phyloP scores from a whole-genome alignment of 2,113 vertebrate genomes.

The Equus quagga region DNA sequence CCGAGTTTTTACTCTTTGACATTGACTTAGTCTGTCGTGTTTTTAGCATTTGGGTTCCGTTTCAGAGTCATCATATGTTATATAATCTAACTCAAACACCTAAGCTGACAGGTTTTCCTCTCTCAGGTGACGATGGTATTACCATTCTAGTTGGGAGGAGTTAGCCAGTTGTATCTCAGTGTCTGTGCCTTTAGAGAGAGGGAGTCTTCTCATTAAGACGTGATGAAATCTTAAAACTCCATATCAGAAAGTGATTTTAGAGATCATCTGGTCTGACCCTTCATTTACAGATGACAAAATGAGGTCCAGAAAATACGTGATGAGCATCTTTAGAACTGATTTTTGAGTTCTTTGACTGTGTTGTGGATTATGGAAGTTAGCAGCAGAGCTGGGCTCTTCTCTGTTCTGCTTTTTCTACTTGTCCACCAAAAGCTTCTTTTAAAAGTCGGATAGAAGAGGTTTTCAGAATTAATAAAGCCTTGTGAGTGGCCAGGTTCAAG shows the following conservation, averaged over 20 bases:
- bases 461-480: conserved; percentile 44
- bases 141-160: not conserved
- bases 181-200: not conserved
- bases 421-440: conserved; percentile 6
- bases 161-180: not conserved
- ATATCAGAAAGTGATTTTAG: not conserved
- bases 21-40: conserved; percentile 23
- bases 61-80: not conserved
- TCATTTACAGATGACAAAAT: conserved; percentile 13
- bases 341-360: not conserved
- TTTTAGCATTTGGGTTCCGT: not conserved
- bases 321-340: not conserved
- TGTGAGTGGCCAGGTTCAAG: conserved; percentile 24
- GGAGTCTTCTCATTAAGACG: not conserved
- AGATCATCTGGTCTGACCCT: not conserved
- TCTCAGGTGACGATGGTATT: not conserved
- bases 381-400: not conserved
- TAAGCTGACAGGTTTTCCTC: not conserved
- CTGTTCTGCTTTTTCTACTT: conserved; percentile 36
- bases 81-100: not conserved
- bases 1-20: conserved; percentile 10
- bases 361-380: not conserved
- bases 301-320: not conserved
- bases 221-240: conserved; percentile 46
- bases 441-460: conserved; percentile 24